Evolutionary conservation across 1,140 invertebrate species (phyloP), one percentile per base, ranked within the genome.

Genomic region (Achatina immaculata): DNA sequence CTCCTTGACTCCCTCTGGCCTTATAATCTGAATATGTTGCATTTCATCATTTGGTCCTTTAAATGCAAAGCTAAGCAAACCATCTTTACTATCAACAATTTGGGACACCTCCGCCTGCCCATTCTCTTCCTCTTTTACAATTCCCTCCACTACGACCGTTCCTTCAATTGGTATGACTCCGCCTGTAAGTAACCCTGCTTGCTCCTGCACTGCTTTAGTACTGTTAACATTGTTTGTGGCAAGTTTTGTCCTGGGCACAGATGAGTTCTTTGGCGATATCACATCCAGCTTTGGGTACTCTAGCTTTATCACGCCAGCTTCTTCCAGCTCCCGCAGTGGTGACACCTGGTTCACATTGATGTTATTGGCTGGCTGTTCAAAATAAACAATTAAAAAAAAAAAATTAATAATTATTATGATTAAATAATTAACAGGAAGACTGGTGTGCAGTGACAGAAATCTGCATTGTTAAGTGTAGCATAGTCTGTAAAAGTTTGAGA

Each of bases 21-120:
- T 65, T 21, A 80, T 51, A 66, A 80, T 80, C 48, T 80, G 78
- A 48, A 80, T 80, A 48, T 80, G 78, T 34, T 80, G 78, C 78
- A 80, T 36, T 31, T 80, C 78, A 55, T 80, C 36, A 58, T 80
- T 80, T 31, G 78, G 68, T 19, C 68, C 78, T 43, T 80, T 80
- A 58, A 80, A 72, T 1, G 78, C 78, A 55, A 80, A 48, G 28
- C 66, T 80, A 24, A 72, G 55, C 1, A 31, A 51, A 24, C 68
- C 68, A 36, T 80, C 78, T 21, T 71, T 80, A n/a, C 72, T 80
- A n/a, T 69, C 66, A 40, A 66, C 40, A n/a, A 80, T 71, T 16
- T 69, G 66, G 21, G 78, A 72, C 68, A 80, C 48, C 4, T 45
- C 68, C 0, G 42, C 4, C 38, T 34, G 45, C 14, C 38, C 42